Evolutionary conservation across 2,797 vertebrate genomes (phyloP), one percentile per base, ranked within the genome.

Genomic region (Pangasius djambal): DNA sequence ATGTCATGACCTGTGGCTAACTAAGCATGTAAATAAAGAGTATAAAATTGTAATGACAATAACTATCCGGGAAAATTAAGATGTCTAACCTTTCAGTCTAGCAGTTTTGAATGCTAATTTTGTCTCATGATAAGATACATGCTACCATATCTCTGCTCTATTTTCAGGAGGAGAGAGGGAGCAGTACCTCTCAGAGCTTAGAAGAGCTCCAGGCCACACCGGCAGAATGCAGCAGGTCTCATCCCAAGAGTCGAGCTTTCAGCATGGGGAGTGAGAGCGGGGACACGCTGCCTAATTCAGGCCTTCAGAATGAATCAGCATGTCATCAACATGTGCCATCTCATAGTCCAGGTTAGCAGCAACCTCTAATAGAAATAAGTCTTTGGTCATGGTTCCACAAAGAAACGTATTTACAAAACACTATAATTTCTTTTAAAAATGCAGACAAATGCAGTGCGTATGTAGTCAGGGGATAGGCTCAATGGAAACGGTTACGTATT

Each of bases 111-210:
- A 75, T 84, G 61, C 37, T 48, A 25, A 67, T 40, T 82, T 25
- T 78, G 22, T 52, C 28, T 20, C 25, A 6, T 57, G 9, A 1
- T 16, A 75, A 28, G 57, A 0, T 85, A 61, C 70, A 13, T 69
- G 13, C 59, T 84, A n/a, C 70, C 6, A 57, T 44, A 25, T 70
- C 22, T 16, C 13, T 9, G n/a, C 25, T 20, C 44, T 34, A 2
- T 69, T 34, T 89, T 77, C 87, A 94, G 96, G 95, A 93, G 88
- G 91, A 93, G 10, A 86, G 90, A 72, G 92, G 92, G 87, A 95
- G 94, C 92, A 94, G 93, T 85, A 94, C 92, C 63, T 95, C 94
- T 86, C 92, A 72, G 44, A 96, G 95, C 87, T 94, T 93, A 15
- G 94, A 94, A n/a, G 95, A 96, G 88, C 37, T 92, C 86, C 91